Evolutionary conservation across 1,140 invertebrate genomes (phyloP).

Genomic region (Hetaerina americana): DNA sequence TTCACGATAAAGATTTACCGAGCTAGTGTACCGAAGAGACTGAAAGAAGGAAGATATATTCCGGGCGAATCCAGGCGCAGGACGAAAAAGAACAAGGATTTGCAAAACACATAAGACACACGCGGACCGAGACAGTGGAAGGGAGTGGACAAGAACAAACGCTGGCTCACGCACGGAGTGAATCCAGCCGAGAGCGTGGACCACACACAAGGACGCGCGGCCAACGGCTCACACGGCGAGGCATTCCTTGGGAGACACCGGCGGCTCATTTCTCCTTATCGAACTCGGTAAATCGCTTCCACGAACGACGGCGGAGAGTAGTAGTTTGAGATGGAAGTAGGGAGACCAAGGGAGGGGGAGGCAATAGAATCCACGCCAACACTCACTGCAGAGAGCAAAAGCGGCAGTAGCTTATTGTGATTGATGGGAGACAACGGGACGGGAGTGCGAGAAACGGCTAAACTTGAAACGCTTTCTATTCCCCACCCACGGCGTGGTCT

Average conservation of each 20-base stretch:
- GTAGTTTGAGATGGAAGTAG: neutral
- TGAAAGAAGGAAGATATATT: neutral
- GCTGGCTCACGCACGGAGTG: no score
- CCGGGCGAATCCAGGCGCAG: neutral
- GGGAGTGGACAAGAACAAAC: no score
- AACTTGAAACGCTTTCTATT: neutral
- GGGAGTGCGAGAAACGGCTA: neutral
- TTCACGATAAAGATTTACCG: no score
- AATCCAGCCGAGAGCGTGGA: no score
- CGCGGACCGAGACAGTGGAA: neutral
- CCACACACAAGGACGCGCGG: neutral
- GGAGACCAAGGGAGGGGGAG: neutral
- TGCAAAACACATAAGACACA: no score
- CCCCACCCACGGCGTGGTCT: neutral
- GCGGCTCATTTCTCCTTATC: neutral
- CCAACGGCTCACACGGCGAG: neutral
- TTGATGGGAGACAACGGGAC: neutral
- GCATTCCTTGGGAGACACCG: neutral
- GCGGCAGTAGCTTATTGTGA: neutral
- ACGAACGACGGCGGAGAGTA: neutral
- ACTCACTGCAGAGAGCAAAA: no score
- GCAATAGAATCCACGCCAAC: neutral
- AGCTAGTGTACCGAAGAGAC: no score
- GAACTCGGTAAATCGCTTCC: neutral
- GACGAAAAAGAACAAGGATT: neutral